phyloP scores from a whole-genome alignment of 2,888 invertebrate genomes.

The Machimus atricapillus region DNA sequence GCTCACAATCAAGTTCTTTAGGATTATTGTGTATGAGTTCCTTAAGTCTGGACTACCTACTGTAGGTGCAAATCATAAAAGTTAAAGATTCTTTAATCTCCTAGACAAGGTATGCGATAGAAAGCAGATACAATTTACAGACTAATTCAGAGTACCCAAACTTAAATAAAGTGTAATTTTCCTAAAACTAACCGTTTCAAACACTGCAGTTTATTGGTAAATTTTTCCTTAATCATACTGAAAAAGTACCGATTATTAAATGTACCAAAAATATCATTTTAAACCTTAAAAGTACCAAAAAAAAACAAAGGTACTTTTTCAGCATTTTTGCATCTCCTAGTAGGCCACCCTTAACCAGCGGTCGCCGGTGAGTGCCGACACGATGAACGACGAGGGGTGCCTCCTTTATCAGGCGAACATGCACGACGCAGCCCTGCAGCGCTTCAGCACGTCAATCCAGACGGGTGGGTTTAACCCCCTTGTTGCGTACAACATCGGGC shows the following conservation, averaged over 20 bases:
- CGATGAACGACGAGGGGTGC: slow-evolving; percentile 94
- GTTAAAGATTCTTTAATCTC: too few species aligned
- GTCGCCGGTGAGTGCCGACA: slow-evolving; percentile 87
- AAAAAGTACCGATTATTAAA: not conserved
- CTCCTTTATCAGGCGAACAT: slow-evolving; percentile 90
- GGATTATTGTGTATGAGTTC: too few species aligned
- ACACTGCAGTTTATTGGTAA: not conserved
- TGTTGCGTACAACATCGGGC: slow-evolving; percentile 92
- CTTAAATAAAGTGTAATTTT: too few species aligned
- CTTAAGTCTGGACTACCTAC: too few species aligned
- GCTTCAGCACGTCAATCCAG: slow-evolving; percentile 87
- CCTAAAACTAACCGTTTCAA: too few species aligned
- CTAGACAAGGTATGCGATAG: too few species aligned
- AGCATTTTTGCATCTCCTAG: slow-evolving; percentile 65
- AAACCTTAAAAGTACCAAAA: not conserved
- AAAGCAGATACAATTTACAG: too few species aligned
- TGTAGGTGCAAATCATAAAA: too few species aligned
- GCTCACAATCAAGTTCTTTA: too few species aligned
- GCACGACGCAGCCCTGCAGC: slow-evolving; percentile 89
- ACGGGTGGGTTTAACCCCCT: slow-evolving; percentile 89
- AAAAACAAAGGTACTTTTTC: not conserved
- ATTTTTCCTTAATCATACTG: not conserved
- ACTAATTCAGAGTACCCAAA: too few species aligned
- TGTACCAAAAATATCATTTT: not conserved
- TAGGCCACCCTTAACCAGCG: slow-evolving; percentile 91